Percentiles rank a stretch among this genome's conserved stretches.
Evolutionary conservation across 2,888 invertebrate species (phyloP).

Genomic region (Crematogaster levior): DNA sequence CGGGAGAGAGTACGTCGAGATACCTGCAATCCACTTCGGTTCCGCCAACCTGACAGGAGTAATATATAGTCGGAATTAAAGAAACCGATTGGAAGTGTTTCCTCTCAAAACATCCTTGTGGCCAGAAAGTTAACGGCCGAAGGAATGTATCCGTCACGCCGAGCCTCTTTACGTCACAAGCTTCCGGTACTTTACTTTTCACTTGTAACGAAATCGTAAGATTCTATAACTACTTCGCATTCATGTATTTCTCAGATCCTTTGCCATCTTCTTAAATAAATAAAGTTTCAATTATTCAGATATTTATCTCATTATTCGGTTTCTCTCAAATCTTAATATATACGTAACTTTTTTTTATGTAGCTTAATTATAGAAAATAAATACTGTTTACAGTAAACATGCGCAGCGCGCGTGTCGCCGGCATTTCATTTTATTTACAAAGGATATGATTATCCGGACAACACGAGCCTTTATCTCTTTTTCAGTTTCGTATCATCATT

Average conservation of each 20-base stretch:
- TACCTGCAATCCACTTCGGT: conserved; percentile 48
- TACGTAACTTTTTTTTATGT: neutral
- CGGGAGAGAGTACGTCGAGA: conserved; percentile 59
- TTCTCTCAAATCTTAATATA: neutral
- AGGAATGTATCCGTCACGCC: conserved; percentile 26
- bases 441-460: conserved; percentile 13
- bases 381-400: neutral
- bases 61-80: conserved; percentile 52
- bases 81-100: conserved; percentile 65
- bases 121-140: conserved; percentile 4
- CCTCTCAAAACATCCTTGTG: conserved; percentile 30
- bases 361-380: neutral
- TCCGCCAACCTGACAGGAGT: conserved; percentile 42
- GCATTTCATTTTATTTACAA: conserved; percentile 25
- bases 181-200: conserved; percentile 12
- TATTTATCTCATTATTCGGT: neutral
- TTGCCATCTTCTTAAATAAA: neutral
- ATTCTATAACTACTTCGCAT: conserved; percentile 2
- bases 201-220: conserved; percentile 9
- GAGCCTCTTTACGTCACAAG: neutral
- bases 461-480: neutral
- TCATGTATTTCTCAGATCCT: neutral
- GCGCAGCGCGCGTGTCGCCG: neutral
- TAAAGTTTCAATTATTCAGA: neutral
- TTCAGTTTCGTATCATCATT: conserved; percentile 34